Base-by-base conservation (phyloP, 2,888 invertebrate genomes). In the Alloscopus bannaensis region DNA sequence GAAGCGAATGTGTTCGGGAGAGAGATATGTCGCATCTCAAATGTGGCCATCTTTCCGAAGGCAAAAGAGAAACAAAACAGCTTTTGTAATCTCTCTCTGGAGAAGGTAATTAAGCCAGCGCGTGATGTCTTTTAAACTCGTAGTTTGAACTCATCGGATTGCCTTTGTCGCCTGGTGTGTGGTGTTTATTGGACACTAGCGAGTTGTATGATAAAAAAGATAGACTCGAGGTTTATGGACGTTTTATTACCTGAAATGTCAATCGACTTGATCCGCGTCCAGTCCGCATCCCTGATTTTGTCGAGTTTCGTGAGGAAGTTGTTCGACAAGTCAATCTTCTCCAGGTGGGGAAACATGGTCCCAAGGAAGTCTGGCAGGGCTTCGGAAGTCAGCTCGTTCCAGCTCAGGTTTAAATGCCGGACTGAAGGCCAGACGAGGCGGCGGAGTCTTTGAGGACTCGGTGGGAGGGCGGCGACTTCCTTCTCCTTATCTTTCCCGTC, bases 221-320 rank as follows among this genome's bases (percentile, higher is more conserved):
- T 8, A 36, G 36, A 36, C 13, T 8, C 22, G 47, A 50, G 50
- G 20, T 1, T n/a, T n/a, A n/a, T n/a, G n/a, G n/a, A n/a, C n/a
- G n/a, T n/a, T n/a, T n/a, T n/a, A n/a, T n/a, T 45, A 83, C 83
- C 82, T 62, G 83, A 83, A 59, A 83, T 71, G 50, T 83, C 83
- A 20, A 83, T 71, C 24, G 36, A 69, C 29, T 60, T 50, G 2
- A 83, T 69, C 62, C 73, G 45, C 18, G 29, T 52, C 80, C 76
- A 73, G 64, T 76, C 55, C 26, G 65, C 71, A 13, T 55, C 42
- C 28, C 64, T 65, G 28, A 82, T 65, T 52, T 80, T 47, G 24
- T 66, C 72, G 57, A 83, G 26, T 3, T 64, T 69, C 16, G 57
- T 57, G 18, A 83, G 47, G 31, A 66, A 68, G 57, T 83, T 83